Evolutionary conservation across 23 tunicate species (phyloP), one percentile per base, ranked within the genome.

Genomic region (Oikopleura dioica): DNA sequence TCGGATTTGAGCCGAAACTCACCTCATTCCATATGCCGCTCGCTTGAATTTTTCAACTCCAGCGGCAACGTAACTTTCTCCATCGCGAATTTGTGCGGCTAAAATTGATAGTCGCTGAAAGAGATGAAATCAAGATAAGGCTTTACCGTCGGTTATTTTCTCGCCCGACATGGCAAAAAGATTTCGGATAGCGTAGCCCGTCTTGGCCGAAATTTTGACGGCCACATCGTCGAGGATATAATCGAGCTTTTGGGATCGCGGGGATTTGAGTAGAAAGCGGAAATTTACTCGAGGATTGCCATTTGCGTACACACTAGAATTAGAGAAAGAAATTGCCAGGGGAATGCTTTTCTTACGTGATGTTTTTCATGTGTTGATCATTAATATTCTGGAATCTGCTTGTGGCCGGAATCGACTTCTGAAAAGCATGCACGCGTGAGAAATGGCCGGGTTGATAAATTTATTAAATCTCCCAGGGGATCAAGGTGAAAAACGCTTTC

Each of bases 11-110:
- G 55, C 16, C 21, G 21, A 9, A 44, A 44, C 9, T 44, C 21
- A 63, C 72, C 72, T 63, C 30, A 63, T 63, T 63, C 72, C 72
- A 28, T 63, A 63, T 12, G 72, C 72, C 5, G 72, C 72, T 31
- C 30, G 33, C 33, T 63, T 63, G 72, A 16, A 63, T 28, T 28
- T 24, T 63, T 63, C 72, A 23, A 2, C 2, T 23, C 72, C 72
- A 2, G 72, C 26, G 16, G 72, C 72, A 2, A 63, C 72, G 26
- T 63, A 63, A 2, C 30, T 63, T 24, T 31, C 72, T 2, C 72
- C 72, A 63, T 63, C 72, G 30, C 26, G 30, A 28, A 63, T 63
- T 2, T 2, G 4, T 4, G 32, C 30, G 2, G 72, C 72, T 28
- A 31, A n/a, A n/a, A n/a, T n/a, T n/a, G n/a, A n/a, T n/a, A n/a